A percentile compares a stretch with the other conserved stretches of the same genome.
phyloP scores from a whole-genome alignment of 2,888 invertebrate genomes.

The Tromatobia lineatoria region DNA sequence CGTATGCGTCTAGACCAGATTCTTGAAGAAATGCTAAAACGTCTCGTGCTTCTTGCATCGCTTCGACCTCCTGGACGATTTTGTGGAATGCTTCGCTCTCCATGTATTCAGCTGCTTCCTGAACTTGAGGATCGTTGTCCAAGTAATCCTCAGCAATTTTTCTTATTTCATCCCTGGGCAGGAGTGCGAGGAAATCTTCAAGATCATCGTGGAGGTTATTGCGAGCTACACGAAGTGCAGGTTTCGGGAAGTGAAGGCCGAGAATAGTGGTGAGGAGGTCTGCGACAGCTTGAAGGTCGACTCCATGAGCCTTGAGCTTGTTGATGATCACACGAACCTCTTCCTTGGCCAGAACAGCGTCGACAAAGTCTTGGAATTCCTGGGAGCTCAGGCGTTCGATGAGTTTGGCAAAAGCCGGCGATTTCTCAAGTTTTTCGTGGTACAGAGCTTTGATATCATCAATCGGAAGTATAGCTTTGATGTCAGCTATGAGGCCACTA shows the following conservation, averaged over 20 bases:
- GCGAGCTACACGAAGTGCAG: not conserved
- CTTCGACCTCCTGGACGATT: conserved; percentile 62
- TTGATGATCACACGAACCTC: conserved; percentile 48
- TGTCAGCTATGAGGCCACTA: conserved; percentile 70
- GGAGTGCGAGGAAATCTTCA: conserved; percentile 62
- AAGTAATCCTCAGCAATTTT: conserved; percentile 51
- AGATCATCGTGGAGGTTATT: conserved; percentile 44
- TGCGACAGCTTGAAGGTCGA: conserved; percentile 66
- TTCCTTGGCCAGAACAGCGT: conserved; percentile 26
- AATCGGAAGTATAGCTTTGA: conserved; percentile 67
- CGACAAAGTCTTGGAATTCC: conserved; percentile 65
- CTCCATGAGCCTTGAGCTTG: conserved; percentile 68
- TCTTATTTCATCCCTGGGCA: conserved; percentile 66
- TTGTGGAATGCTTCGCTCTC: conserved; percentile 59
- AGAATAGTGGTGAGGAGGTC: conserved; percentile 63
- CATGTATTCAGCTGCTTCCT: conserved; percentile 54
- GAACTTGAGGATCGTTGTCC: conserved; percentile 61
- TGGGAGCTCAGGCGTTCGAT: conserved; percentile 55
- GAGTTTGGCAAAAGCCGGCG: conserved; percentile 59
- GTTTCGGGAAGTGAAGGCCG: conserved; percentile 69
- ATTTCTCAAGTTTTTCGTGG: conserved; percentile 63
- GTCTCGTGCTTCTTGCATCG: conserved; percentile 65
- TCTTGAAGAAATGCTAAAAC: conserved; percentile 64
- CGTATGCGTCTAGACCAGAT: conserved; percentile 62
- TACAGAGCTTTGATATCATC: conserved; percentile 67